Base-by-base conservation (phyloP, 1,140 invertebrate species). In the Pogonomyrmex barbatus region DNA sequence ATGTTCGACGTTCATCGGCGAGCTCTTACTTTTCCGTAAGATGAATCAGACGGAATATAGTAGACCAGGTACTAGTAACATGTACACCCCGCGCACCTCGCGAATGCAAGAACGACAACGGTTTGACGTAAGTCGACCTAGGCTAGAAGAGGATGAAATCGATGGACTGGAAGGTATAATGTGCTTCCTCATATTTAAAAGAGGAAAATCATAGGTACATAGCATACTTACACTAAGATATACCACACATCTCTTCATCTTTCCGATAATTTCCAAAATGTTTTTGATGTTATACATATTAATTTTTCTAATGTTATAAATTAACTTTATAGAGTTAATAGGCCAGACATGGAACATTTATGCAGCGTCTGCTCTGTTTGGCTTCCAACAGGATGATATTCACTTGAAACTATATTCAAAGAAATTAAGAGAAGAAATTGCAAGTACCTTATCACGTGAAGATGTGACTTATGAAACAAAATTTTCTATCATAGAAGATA, bases 381-480 rank as follows among this genome's bases (percentile, higher is more conserved):
- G 86, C 78, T 92, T 94, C 39, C 12, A 92, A 45, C 52, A 60
- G n/a, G 83, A 92, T 67, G 88, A 94, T 77, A 17, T 94, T 4
- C 73, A 88, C 36, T 82, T 94, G 5, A 94, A 94, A 79, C 50
- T 89, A 8, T 94, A 94, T 71, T 91, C 86, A 10, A 94, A 94
- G 83, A 90, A 73, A 88, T 85, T 94, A 39, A 90, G 93, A 60
- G 94, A 94, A 87, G 93, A 94, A 87, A 71, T 94, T 12, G 92
- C 94, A 63, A 70, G n/a, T 6, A 91, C 75, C 17, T 77, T 93
- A 14, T 42, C 87, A 0, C 85, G 91, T 47, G 93, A 94, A 50
- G 47, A 94, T 75, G 92, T 93, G 2, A 87, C 67, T 4, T 94
- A 94, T 56, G 63, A 85, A 4, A 88, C 91, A 9, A 90, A 90